Conservation (phyloP, 2,888 invertebrate genomes). For the Rhimphoctona megacephalus region DNA sequence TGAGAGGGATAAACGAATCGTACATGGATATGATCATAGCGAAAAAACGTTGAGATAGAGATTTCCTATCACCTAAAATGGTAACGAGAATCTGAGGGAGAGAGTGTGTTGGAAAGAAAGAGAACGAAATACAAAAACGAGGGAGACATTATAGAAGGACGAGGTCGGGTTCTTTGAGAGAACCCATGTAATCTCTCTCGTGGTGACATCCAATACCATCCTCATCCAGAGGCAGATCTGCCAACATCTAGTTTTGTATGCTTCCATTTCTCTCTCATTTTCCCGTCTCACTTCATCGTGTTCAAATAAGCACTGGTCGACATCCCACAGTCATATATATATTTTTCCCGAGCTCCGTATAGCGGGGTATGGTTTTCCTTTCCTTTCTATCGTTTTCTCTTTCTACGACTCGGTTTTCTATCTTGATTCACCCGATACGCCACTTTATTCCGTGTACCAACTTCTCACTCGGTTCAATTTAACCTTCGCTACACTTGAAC, state of each 20-base stretch:
- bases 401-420: constrained; percentile 23
- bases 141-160: constrained; percentile 57
- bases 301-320: constrained; percentile 39
- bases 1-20: neutral
- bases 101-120: constrained; percentile 39
- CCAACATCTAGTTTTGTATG: constrained; percentile 73
- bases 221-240: constrained; percentile 73
- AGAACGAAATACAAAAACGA: constrained; percentile 51
- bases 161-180: constrained; percentile 77
- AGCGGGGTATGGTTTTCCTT: constrained; percentile 20
- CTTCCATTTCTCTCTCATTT: constrained; percentile 59
- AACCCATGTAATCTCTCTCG: constrained; percentile 80
- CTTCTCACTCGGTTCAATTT: constrained; percentile 50
- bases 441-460: constrained; percentile 57
- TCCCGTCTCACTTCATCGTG: constrained; percentile 62
- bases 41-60: constrained; percentile 52
- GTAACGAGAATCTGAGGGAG: constrained; percentile 43
- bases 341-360: neutral
- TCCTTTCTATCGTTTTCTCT: constrained; percentile 7
- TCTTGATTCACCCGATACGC: constrained; percentile 77
- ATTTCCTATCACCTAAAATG: constrained; percentile 31
- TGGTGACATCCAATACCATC: constrained; percentile 81
- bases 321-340: neutral
- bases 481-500: constrained; percentile 41
- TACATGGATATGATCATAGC: constrained; percentile 27